Evolutionary conservation across 2,113 vertebrate genomes (phyloP), one percentile per base, ranked within the genome.

Genomic region (Xiphias gladius): DNA sequence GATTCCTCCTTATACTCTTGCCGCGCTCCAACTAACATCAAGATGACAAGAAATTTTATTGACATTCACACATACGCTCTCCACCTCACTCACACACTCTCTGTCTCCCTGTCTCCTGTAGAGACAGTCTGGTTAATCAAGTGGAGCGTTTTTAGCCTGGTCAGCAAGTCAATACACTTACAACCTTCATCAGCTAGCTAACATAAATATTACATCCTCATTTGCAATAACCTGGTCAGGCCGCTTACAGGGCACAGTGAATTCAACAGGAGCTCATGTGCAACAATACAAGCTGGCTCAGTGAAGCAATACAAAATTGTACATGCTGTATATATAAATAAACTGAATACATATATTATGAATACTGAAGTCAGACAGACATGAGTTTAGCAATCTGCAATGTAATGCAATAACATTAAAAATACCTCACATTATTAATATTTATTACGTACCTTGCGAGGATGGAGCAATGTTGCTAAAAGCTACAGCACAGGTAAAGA

Each of bases 381-480:
- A 28, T 43, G 35, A 16, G 4, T 50, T 30, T 28, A 46, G 46
- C 37, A 16, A 70, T 43, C 13, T 65, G 5, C 52, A 41, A 26
- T 63, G 11, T 26, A 8, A 62, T 20, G 14, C n/a, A 0, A 37
- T 9, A 30, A 67, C 26, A 64, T 22, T 1, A 52, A 73, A 52
- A 28, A 54, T 2, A 50, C 7, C 4, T 39, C 10, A 39, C 4
- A 13, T 10, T 7, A 2, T 14, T 16, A 8, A 43, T 24, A 70
- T 54, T 32, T 24, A 32, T 41, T 22, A 82, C 92, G 2, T 81
- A 96, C 95, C 95, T 92, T 95, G 93, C 19, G 91, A 92, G 39
- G 95, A 94, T 37, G 94, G 95, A 61, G 90, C 30, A 30, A 95
- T 73, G 73, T 81, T 93, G 88, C 89, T 91, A 83, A 94, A 91